Evolutionary conservation across 2,888 invertebrate species (phyloP).

Genomic region (Dolichomitus sp.): DNA sequence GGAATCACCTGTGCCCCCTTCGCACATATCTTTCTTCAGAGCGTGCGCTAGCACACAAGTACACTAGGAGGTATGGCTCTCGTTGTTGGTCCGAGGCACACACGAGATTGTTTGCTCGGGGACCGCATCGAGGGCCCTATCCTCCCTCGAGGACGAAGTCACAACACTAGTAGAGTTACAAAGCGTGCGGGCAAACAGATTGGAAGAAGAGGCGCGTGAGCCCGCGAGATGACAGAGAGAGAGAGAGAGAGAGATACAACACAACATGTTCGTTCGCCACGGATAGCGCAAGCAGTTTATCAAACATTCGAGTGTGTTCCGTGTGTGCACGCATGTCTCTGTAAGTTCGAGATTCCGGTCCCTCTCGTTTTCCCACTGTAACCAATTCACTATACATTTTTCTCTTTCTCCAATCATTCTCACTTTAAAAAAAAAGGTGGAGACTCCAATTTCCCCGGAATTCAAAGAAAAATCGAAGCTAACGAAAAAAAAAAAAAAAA

Average conservation of each 20-base stretch:
- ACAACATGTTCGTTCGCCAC: conserved; percentile 11
- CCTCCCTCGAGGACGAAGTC: conserved; percentile 74
- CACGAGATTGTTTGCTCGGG: conserved; percentile 80
- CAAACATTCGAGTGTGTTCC: conserved; percentile 77
- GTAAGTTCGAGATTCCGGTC: conserved; percentile 40
- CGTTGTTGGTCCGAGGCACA: conserved; percentile 79
- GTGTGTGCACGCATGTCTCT: conserved; percentile 7
- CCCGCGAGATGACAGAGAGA: conserved; percentile 36
- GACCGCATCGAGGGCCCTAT: conserved; percentile 77
- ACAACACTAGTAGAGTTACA: conserved; percentile 84
- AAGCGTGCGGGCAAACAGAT: conserved; percentile 82
- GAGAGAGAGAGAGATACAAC: conserved; percentile 19
- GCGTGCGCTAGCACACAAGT: conserved; percentile 37
- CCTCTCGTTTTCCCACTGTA: conserved; percentile 5
- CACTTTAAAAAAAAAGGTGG: conserved; percentile 17
- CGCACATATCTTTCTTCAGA: conserved; percentile 47
- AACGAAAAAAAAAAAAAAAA: conserved; percentile 46
- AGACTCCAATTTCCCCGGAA: conserved; percentile 52
- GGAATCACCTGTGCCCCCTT: conserved; percentile 65
- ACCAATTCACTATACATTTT: conserved; percentile 50
- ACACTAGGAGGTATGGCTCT: conserved; percentile 62
- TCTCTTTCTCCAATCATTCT: conserved; percentile 46
- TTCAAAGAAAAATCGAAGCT: conserved; percentile 55
- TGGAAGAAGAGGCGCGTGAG: conserved; percentile 76
- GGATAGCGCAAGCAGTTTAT: conserved; percentile 78